Base-by-base conservation (phyloP, 2,113 vertebrate species). In the Protomyctophum bolini region DNA sequence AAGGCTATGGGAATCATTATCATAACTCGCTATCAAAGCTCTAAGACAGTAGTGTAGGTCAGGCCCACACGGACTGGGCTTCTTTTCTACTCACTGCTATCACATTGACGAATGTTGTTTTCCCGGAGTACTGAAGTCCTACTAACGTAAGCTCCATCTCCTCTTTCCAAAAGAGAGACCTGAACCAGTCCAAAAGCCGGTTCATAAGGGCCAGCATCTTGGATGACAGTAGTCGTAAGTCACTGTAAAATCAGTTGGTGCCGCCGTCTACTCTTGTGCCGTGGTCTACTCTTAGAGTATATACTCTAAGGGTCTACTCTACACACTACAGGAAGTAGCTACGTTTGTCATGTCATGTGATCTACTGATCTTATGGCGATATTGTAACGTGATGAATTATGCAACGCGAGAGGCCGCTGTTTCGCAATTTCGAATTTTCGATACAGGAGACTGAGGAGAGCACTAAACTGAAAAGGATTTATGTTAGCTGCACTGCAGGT, bases 91-190 rank as follows among this genome's bases (percentile, higher is more conserved):
- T 89, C 72, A 91, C 91, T 15, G 94, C 94, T 66, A 96, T 95
- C 74, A 96, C 95, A 64, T 95, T 96, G 80, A 96, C 95, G 80
- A 96, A 95, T 50, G 95, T 96, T 52, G 95, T 96, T 90, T 96
- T 96, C 33, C 95, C 95, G 46, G 95, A 96, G 85, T 95, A 96
- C 86, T 96, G 95, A 61, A 96, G 93, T 70, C 95, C 95, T 56
- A 96, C 95, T 70, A 96, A 81, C 0, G 95, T 96, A 1, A 96
- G 93, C 88, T 96, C 95, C 95, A 96, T 96, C 89, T 96, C 95
- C 77, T 96, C 95, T 70, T 95, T 96, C 95, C 95, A 96, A 63
- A 96, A 95, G 1, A 96, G 90, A 47, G 95, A 91, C 81, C 92
- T 87, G 85, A 96, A 93, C 95, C 95, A 96, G 91, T 96, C 95